Evolutionary conservation across 2,888 invertebrate genomes (phyloP), one percentile per base, ranked within the genome.

Genomic region (Lepidochrysops patricia): DNA sequence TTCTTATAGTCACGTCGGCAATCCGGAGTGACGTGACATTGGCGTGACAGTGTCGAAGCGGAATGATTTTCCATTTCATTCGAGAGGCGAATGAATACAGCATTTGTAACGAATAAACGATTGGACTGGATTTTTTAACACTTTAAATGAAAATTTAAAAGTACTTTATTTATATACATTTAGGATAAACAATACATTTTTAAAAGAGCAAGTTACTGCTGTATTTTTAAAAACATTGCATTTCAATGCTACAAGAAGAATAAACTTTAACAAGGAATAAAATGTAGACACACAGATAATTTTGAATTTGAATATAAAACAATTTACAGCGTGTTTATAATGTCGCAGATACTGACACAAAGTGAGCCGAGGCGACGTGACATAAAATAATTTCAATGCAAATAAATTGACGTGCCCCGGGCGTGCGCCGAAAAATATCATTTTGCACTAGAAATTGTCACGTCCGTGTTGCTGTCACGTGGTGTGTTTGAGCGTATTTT

Each of bases 381-480:
- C 67, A 65, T 63, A 68, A 68, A 68, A 70, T 68, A 70, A 71
- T 72, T 68, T 68, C 66, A 70, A 72, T 66, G 71, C 72, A 71
- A 73, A 73, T 71, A 73, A 73, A 75, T 71, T 72, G 72, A 66
- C 68, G 72, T 72, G 27, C 73, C 72, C 72, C 68, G 65, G 68
- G 67, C 62, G 68, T 32, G 57, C 26, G 60, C 62, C 67, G 68
- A 69, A 69, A 74, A 72, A 72, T 68, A 68, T 68, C 70, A 69
- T 72, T 72, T 72, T 63, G 61, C 67, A 63, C 67, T 68, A 63
- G 63, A 69, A 68, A 73, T 67, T 68, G 75, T 80, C 80, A 82
- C 77, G 80, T 76, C 68, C 69, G 68, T 58, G 61, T 52, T 52
- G 57, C 25, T 32, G 52, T 34, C 52, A 13, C 32, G 52, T 25